Conservation (phyloP, 2,113 vertebrate species). For the Pygathrix nemaeus region DNA sequence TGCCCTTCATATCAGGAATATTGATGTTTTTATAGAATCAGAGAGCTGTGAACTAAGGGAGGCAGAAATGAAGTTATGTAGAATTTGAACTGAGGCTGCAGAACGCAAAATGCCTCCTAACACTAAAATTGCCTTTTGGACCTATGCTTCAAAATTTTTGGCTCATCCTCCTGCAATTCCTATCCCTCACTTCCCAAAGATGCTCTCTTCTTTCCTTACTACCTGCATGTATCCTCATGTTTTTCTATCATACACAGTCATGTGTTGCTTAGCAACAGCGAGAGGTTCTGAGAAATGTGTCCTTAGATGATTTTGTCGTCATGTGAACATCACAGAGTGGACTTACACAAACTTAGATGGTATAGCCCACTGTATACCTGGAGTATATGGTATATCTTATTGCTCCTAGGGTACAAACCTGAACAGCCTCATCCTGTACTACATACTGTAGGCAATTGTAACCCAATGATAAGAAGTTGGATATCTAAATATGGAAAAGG, state of each 20-base stretch:
- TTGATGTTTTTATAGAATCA: fast-evolving
- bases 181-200: fast-evolving
- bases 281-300: neutral
- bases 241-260: neutral
- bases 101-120: neutral
- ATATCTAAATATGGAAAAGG: neutral
- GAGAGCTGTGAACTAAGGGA: fast-evolving
- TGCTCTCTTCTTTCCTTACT: too few relatives aligned
- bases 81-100: neutral
- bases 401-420: neutral
- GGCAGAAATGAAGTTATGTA: too few relatives aligned
- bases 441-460: neutral
- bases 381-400: neutral
- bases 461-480: neutral
- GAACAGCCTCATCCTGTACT: neutral
- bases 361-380: neutral
- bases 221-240: neutral
- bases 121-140: neutral
- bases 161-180: too few relatives aligned
- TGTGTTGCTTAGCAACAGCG: neutral
- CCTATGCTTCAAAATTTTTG: neutral
- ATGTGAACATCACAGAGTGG: neutral
- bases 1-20: too few relatives aligned
- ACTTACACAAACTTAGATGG: neutral
- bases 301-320: neutral